These are phyloP conservation scores for Gallinago solitaria DNA, from an alignment of 2,797 vertebrate genomes.

Conservation along the genomic window DNA sequence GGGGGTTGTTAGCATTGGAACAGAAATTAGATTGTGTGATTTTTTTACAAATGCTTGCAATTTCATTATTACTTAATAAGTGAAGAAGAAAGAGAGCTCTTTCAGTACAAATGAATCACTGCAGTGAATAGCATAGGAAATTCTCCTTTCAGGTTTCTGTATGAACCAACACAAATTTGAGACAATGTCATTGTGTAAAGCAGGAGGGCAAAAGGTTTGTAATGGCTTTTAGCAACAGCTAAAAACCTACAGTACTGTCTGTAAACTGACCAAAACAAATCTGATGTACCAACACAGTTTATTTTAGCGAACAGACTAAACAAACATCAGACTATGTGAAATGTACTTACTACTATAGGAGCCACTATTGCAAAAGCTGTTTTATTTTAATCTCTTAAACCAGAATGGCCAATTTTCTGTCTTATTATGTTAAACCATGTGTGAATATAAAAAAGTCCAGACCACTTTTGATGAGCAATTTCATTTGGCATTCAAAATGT, in stretches of 20 bases:
- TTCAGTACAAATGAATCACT: not conserved
- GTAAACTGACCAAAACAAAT: not conserved
- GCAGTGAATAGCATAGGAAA: not conserved
- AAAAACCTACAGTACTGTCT: not conserved
- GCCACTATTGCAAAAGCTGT: not conserved
- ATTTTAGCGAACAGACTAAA: not conserved
- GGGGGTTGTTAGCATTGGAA: not conserved
- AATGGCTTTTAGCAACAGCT: not conserved
- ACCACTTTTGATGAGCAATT: not conserved
- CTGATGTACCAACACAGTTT: not conserved
- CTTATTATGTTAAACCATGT: not conserved
- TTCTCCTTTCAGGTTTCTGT: not conserved
- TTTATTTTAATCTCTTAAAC: not conserved
- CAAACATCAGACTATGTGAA: not conserved
- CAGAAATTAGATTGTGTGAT: not conserved
- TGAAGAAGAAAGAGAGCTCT: not conserved
- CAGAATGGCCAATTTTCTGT: not conserved
- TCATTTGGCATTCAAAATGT: not conserved
- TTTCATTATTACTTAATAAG: not conserved
- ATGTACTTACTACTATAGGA: not conserved
- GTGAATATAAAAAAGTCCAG: not conserved
- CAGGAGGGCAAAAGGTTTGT: not conserved
- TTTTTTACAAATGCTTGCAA: not conserved
- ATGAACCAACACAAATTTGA: not conserved
- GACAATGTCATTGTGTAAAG: not conserved